A percentile compares a stretch with the other conserved stretches of the same genome.
Evolutionary conservation across 2,888 invertebrate genomes (phyloP).

Genomic region (Drosophila anomalipes): DNA sequence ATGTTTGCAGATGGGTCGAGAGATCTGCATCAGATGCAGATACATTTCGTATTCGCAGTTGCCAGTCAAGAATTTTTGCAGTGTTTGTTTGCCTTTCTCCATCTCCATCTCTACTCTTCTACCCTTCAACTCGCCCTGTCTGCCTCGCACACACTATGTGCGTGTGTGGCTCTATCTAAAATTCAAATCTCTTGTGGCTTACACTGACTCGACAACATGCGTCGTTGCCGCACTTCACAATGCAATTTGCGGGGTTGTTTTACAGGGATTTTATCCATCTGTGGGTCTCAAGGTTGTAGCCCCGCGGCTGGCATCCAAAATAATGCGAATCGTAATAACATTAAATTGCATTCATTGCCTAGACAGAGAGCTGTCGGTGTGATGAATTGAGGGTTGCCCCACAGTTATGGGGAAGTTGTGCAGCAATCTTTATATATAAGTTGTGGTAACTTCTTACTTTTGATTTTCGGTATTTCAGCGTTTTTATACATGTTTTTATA

Average conservation of each 20-base stretch:
- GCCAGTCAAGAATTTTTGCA: slow-evolving; percentile 59
- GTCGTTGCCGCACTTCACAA: slow-evolving; percentile 66
- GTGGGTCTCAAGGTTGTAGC: slow-evolving; percentile 68
- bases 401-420: not conserved
- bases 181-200: slow-evolving; percentile 78
- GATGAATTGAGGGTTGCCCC: slow-evolving; percentile 33
- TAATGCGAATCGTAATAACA: slow-evolving; percentile 59
- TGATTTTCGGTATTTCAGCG: not conserved
- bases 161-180: slow-evolving; percentile 66
- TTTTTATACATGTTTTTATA: not conserved
- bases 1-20: slow-evolving; percentile 60
- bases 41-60: slow-evolving; percentile 62
- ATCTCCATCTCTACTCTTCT: slow-evolving; percentile 14
- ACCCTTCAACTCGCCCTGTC: slow-evolving; percentile 12
- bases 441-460: not conserved
- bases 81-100: slow-evolving; percentile 55
- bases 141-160: slow-evolving; percentile 5
- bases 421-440: not conserved
- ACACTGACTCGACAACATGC: slow-evolving; percentile 46
- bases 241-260: slow-evolving; percentile 71
- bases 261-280: slow-evolving; percentile 20
- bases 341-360: slow-evolving; percentile 70
- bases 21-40: slow-evolving; percentile 62
- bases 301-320: slow-evolving; percentile 31
- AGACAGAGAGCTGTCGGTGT: slow-evolving; percentile 25